Base-by-base conservation (phyloP, 2,888 invertebrate genomes). In the Formica aserva region DNA sequence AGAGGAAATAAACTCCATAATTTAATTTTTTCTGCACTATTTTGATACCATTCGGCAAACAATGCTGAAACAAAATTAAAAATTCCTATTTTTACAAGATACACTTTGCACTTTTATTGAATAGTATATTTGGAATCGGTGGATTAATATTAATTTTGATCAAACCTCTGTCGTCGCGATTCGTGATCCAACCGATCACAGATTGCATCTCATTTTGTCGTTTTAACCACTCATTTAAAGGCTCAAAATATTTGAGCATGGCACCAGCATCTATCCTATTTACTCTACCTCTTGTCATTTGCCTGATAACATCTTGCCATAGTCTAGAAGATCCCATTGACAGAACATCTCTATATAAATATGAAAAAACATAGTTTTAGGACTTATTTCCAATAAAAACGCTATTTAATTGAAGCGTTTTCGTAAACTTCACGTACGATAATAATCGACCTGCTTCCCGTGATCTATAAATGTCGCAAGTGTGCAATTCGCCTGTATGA, bases 391-490 rank as follows among this genome's bases (percentile, higher is more conserved):
- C 22, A 5, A 18, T n/a, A 1, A 29, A 18, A 52, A 52, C n/a
- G 4, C 22, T 22, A 11, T 15, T 62, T 72, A 18, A 26, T 45
- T 29, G 3, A 11, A 48, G 18, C 3, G 9, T 18, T 32, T 66
- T 41, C 1, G 18, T 4, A 62, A 77, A 69, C n/a, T n/a, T 48
- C 13, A 94, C 95, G 94, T 94, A 98, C 98, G 96, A 96, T 71
- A 98, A 94, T 65, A 97, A 94, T 84, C 97, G 95, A 4, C 98
- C 98, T 8, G 98, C 98, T 88, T 97, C 97, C 85, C 97, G 95
- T 52, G 97, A 98, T 91, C 97, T 95, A 93, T 98, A 98, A 45
- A 98, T 95, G 93, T 98, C 98, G 91, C 98, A 98, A 55, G 96
- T 97, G 92, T 98, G 97, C 74, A 98, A 95, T 18, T 97, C 97